Conservation (phyloP, 2,797 vertebrate genomes). For the Natrix natrix region DNA sequence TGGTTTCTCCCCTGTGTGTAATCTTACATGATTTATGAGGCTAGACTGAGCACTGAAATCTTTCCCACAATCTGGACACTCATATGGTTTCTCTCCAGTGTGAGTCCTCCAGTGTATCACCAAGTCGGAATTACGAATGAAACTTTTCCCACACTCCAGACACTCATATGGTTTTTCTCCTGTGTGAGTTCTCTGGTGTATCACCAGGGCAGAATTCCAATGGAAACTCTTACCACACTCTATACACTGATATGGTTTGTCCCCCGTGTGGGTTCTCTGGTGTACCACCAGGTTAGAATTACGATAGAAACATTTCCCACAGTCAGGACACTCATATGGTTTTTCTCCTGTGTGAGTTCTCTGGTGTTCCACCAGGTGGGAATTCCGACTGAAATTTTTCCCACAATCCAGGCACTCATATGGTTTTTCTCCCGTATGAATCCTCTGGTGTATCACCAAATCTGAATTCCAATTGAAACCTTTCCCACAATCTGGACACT, state of each 20-base stretch:
- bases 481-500: neutral
- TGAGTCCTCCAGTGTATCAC: slow-evolving; percentile 44
- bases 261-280: neutral
- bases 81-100: slow-evolving; percentile 50
- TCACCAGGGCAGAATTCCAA: slow-evolving; percentile 52
- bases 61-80: slow-evolving; percentile 48
- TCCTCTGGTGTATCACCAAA: neutral
- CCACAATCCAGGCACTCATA: neutral
- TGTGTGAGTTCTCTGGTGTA: slow-evolving; percentile 57
- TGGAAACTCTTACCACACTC: neutral
- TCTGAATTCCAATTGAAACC: neutral
- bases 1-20: neutral
- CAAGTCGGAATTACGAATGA: slow-evolving; percentile 63
- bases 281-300: neutral
- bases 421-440: neutral
- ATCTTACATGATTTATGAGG: neutral
- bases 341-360: neutral
- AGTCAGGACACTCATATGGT: neutral
- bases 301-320: neutral
- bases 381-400: neutral
- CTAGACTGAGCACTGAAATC: slow-evolving; percentile 31
- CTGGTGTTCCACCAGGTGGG: neutral
- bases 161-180: slow-evolving; percentile 58
- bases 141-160: slow-evolving; percentile 61
- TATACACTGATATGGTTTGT: neutral